Percentiles rank a stretch among this genome's conserved stretches.
Conservation (phyloP, 2,888 invertebrate species). For the Nomada fabriciana region DNA sequence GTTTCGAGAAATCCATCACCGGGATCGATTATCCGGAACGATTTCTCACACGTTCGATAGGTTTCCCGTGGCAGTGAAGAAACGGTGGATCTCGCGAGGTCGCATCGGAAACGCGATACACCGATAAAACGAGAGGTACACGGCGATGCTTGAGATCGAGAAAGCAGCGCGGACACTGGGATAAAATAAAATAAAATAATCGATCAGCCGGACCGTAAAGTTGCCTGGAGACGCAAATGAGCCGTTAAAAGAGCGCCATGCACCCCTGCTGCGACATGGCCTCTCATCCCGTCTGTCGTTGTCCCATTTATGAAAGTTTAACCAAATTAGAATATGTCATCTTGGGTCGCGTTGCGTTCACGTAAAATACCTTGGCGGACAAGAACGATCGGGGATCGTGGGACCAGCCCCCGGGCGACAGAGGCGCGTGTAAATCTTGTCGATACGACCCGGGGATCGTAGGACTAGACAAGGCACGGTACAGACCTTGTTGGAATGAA, state of each 20-base stretch:
- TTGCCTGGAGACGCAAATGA: conserved; percentile 78
- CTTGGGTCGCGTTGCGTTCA: conserved; percentile 57
- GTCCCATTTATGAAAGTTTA: conserved; percentile 73
- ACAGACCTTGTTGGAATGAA: no score
- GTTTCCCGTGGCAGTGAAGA: conserved; percentile 43
- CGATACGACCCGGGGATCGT: no score
- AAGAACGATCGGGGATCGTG: no score
- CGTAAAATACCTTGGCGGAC: no score
- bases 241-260: conserved; percentile 79
- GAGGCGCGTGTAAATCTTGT: no score
- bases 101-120: conserved; percentile 70
- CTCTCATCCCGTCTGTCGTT: conserved; percentile 66
- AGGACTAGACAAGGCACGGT: no score
- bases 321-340: conserved; percentile 73
- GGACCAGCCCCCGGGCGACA: no score
- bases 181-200: conserved; percentile 80
- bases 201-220: conserved; percentile 79
- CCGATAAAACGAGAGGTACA: conserved; percentile 69
- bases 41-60: conserved; percentile 39
- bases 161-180: conserved; percentile 52
- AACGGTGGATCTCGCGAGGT: conserved; percentile 51
- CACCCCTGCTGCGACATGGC: conserved; percentile 73
- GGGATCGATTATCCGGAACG: conserved; percentile 25
- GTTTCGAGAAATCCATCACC: conserved; percentile 25
- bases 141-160: conserved; percentile 42